Conservation (phyloP, 1,140 invertebrate species). For the Glomeris maerens region DNA sequence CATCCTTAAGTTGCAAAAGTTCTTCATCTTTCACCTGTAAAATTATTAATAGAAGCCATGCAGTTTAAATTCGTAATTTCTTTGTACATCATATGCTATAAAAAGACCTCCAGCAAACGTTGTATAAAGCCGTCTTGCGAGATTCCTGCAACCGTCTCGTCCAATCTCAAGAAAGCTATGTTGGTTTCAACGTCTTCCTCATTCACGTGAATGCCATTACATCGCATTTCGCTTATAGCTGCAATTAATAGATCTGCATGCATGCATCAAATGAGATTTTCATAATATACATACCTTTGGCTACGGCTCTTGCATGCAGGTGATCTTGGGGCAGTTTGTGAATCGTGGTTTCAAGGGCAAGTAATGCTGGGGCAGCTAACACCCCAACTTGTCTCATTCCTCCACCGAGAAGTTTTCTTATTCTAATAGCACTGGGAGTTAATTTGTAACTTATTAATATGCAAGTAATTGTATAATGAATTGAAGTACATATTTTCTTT, state of each 20-base stretch:
- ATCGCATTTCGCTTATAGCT: neutral
- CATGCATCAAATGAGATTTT: constrained; percentile 3
- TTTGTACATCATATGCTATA: neutral
- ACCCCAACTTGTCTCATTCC: constrained; percentile 82
- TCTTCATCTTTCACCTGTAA: constrained; percentile 38
- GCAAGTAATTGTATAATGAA: neutral
- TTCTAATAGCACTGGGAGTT: constrained; percentile 46
- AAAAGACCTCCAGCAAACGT: neutral
- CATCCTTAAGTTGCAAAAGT: constrained; percentile 31
- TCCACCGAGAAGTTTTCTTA: constrained; percentile 75
- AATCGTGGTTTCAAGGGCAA: constrained; percentile 59
- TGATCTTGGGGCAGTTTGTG: constrained; percentile 60
- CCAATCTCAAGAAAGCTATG: neutral
- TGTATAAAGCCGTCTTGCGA: neutral
- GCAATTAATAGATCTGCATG: constrained; percentile 7
- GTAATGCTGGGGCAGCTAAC: constrained; percentile 70
- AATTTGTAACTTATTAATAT: constrained; percentile 5
- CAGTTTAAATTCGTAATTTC: constrained; percentile 1
- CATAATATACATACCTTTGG: constrained; percentile 37
- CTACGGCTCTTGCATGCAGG: constrained; percentile 47
- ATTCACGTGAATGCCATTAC: neutral
- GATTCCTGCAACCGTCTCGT: neutral
- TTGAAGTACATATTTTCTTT: neutral
- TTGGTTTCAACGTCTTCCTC: neutral
- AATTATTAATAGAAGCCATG: constrained; percentile 5